Evolutionary conservation across 2,888 invertebrate genomes (phyloP), one percentile per base, ranked within the genome.

Genomic region (Drosophila ezoana): DNA sequence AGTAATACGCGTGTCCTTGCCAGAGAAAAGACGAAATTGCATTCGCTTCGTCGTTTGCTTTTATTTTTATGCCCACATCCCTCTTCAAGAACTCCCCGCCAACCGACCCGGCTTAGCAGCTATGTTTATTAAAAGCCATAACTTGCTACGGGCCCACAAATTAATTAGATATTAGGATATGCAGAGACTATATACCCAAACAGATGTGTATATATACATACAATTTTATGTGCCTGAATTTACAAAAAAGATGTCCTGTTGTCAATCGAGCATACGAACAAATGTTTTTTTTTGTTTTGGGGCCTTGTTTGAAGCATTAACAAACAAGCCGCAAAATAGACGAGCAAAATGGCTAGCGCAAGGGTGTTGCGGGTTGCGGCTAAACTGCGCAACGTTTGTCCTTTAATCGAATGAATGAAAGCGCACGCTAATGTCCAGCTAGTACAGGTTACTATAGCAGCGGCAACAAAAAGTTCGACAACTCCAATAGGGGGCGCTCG

Each of bases 1-100:
- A 85, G 89, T 85, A 87, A 84, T 87, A 81, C 87, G 76, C 79
- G 78, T 69, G 66, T 64, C 70, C 76, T 59, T 68, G 65, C 76
- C 67, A 64, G 59, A 67, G 60, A 75, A 79, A 79, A 51, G 49
- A 75, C 75, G 49, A 83, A 80, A 84, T 84, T 88, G 87, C 83
- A 88, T 88, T 76, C 78, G 47, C 32, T 68, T 38, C 45, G 60
- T 86, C 76, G 67, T 86, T 73, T 62, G 43, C 69, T 65, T 72
- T 77, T 80, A 79, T 74, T 81, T 86, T 82, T 84, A 84, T 88
- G 63, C 18, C 13, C 43, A 9, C 18, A 3, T 11, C 23, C 9
- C 6, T 2, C 54, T 47, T 38, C 14, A 38, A 9, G 16, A 14
- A 1, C 14, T 16, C 63, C 40, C 40, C 43, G 13, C 9, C 9